Evolutionary conservation across 2,797 vertebrate genomes (phyloP).

Genomic region (Sebastolobus alascanus): DNA sequence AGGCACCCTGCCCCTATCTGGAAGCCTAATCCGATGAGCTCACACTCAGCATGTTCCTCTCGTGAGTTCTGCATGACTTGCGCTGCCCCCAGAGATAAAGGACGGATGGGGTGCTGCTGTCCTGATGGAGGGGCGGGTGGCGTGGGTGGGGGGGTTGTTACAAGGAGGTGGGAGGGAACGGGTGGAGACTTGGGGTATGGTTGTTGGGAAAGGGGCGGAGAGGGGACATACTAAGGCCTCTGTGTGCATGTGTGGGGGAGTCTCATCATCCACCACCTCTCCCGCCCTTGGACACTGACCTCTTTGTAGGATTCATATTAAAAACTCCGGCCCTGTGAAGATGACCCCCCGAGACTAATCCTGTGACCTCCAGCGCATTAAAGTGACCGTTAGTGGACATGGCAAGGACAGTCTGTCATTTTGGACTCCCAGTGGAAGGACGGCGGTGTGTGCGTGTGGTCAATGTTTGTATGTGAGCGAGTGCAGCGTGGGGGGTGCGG

Average conservation of each 20-base stretch:
- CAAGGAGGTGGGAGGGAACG: conserved; percentile 53
- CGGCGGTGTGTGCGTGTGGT: conserved; percentile 47
- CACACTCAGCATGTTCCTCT: conserved; percentile 84
- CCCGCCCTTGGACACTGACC: conserved; percentile 80
- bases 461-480: conserved; percentile 40
- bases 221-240: conserved; percentile 43
- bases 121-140: conserved; percentile 46
- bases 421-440: conserved; percentile 45
- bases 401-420: conserved; percentile 81
- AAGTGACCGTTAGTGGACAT: conserved; percentile 85
- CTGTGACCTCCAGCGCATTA: conserved; percentile 84
- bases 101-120: conserved; percentile 68
- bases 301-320: conserved; percentile 84
- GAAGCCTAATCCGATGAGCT: conserved; percentile 84
- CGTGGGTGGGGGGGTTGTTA: conserved; percentile 24
- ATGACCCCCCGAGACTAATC: conserved; percentile 84
- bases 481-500: conserved; percentile 27
- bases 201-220: conserved; percentile 57
- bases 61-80: conserved; percentile 87
- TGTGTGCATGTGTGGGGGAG: conserved; percentile 57
- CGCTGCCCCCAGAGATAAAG: conserved; percentile 84
- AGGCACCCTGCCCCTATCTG: conserved; percentile 68
- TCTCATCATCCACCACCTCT: conserved; percentile 63
- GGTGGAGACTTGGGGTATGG: conserved; percentile 54
- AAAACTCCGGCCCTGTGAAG: conserved; percentile 78